Evolutionary conservation across 2,113 vertebrate genomes (phyloP).

Genomic region (Vanacampus margaritifer): DNA sequence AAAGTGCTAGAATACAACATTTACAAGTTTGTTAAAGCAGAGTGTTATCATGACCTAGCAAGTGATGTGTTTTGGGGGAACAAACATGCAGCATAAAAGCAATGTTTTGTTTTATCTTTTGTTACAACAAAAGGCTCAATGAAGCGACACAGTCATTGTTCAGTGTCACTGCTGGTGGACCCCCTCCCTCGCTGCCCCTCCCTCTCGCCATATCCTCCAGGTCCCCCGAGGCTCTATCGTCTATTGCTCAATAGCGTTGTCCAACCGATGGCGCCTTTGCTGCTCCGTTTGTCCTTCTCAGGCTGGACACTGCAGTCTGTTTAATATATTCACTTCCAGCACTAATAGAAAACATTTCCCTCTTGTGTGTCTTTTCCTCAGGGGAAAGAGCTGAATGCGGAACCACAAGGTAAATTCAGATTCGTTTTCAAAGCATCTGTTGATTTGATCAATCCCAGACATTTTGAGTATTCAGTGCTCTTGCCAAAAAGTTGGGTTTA

Average conservation of each 20-base stretch:
- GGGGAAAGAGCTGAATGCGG: constrained; percentile 95
- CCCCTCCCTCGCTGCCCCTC: constrained; percentile 31
- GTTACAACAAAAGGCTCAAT: constrained; percentile 64
- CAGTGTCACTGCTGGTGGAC: constrained; percentile 47
- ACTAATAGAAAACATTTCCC: constrained; percentile 40
- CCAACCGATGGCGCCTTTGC: constrained; percentile 41
- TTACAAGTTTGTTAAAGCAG: not conserved
- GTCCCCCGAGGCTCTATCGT: constrained; percentile 52
- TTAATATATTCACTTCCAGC: constrained; percentile 19
- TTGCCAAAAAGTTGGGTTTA: not conserved
- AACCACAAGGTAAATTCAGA: constrained; percentile 88
- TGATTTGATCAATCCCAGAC: constrained; percentile 1
- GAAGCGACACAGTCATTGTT: constrained; percentile 56
- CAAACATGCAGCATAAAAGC: not conserved
- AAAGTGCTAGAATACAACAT: not conserved
- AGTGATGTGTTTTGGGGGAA: not conserved
- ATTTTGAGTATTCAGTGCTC: not conserved
- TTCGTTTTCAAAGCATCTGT: constrained; percentile 14
- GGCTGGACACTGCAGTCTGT: constrained; percentile 28
- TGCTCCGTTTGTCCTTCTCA: constrained; percentile 55
- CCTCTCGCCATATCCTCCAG: constrained; percentile 23
- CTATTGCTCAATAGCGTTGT: constrained; percentile 54
- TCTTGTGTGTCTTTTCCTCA: constrained; percentile 49
- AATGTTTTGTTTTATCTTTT: constrained; percentile 6
- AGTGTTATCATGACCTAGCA: not conserved